phyloP scores from a whole-genome alignment of 2,797 vertebrate genomes.

The Natrix natrix region DNA sequence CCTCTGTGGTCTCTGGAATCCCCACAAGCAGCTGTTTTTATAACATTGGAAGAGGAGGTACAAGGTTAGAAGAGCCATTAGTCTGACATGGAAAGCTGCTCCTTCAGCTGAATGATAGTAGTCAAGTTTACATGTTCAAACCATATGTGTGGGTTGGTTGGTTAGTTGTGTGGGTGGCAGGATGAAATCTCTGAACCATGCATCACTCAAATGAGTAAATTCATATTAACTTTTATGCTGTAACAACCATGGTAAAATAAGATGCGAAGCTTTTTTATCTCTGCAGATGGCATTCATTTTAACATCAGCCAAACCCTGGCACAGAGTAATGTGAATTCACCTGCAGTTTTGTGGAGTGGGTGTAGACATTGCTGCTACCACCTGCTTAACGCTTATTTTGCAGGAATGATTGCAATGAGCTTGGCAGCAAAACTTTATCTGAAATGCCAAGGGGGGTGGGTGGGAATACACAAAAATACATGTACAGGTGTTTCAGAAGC shows the following conservation, averaged over 20 bases:
- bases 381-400: slow-evolving; percentile 23
- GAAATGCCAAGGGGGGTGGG: background rate
- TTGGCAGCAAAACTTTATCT: background rate
- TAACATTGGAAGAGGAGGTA: background rate
- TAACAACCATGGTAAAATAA: background rate
- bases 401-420: background rate
- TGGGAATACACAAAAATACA: background rate
- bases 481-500: slow-evolving; percentile 3
- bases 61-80: background rate
- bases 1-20: background rate
- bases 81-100: background rate
- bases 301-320: slow-evolving; percentile 8
- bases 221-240: background rate
- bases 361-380: slow-evolving; percentile 6
- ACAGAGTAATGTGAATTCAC: slow-evolving; percentile 12
- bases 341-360: slow-evolving; percentile 7
- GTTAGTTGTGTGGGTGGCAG: background rate
- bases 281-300: slow-evolving; percentile 22
- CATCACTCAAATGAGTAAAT: slow-evolving; percentile 9
- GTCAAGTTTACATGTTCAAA: background rate
- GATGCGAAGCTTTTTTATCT: background rate
- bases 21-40: background rate
- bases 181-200: background rate
- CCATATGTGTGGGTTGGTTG: background rate
- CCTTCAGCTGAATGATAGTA: background rate